These are phyloP conservation scores for Dreissena rostriformis DNA, from an alignment of 1,140 invertebrate species.

Conservation along the genomic window DNA sequence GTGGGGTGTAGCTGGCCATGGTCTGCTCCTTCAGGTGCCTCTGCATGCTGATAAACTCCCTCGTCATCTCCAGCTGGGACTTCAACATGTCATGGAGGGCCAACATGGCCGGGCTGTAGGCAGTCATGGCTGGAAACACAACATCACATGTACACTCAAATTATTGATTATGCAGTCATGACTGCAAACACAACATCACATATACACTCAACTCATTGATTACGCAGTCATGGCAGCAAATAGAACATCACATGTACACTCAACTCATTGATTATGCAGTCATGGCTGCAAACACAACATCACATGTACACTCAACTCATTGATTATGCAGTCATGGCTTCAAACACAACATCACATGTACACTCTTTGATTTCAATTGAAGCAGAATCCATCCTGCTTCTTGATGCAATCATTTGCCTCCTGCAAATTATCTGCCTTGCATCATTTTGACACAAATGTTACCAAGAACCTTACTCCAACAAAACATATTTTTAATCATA, in stretches of 20 bases:
- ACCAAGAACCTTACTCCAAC: too few species aligned
- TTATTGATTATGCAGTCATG: not conserved
- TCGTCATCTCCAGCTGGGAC: conserved; percentile 70
- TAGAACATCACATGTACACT: not conserved
- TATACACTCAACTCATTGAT: too few species aligned
- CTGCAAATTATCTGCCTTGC: too few species aligned
- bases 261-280: not conserved
- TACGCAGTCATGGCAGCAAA: conserved; percentile 73
- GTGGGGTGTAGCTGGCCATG: conserved; percentile 53
- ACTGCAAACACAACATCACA: not conserved
- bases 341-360: conserved; percentile 1
- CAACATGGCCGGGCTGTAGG: conserved; percentile 72
- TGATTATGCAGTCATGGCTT: conserved; percentile 76
- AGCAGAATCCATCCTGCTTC: too few species aligned
- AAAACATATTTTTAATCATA: too few species aligned
- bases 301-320: too few species aligned
- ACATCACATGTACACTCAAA: not conserved
- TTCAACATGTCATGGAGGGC: conserved; percentile 77
- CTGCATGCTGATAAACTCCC: conserved; percentile 69
- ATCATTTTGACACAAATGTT: too few species aligned
- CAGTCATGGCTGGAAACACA: conserved; percentile 69
- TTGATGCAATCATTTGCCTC: too few species aligned
- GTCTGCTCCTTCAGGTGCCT: conserved; percentile 63
- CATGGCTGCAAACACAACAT: not conserved
- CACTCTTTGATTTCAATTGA: too few species aligned